Evolutionary conservation across 2,113 vertebrate species (phyloP), one percentile per base, ranked within the genome.

Genomic region (Aegotheles bennettii): DNA sequence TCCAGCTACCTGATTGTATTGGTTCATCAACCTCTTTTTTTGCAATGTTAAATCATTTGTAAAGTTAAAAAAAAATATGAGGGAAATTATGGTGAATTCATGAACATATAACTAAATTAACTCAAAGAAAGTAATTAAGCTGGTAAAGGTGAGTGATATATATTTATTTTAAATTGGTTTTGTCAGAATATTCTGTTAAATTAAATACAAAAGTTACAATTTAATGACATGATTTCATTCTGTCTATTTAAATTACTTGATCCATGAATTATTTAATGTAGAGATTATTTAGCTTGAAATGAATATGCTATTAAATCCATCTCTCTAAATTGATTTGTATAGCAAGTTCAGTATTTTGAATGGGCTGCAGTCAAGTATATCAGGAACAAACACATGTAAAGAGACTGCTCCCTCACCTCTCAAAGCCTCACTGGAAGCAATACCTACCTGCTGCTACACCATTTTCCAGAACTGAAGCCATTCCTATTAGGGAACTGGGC

Each of bases 201-300:
- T 90, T 77, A 91, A 93, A 83, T 71, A 48, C 4, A 76, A 56
- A 91, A 89, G 48, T 57, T 87, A 57, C 25, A 79, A 74, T 79
- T 82, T 76, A 87, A 82, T 91, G 33, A 59, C 1, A 9, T 74
- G 9, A 84, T 75, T 94, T 92, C 7, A 70, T 94, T 88, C 45
- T 74, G 57, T 64, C 85, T 75, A 38, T 91, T 83, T 89, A 79
- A 94, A 91, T 79, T 38, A 3, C 20, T 84, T 83, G 61, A 85
- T 79, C 91, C 65, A 91, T 91, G 87, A 89, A 82, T 87, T 94
- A 94, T 95, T 95, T 89, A 91, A 93, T 6, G 1, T 25, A 83
- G 61, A 71, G 7, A 87, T 76, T 76, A 89, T 95, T 83, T 93
- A 82, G n/a, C 78, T 90, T 84, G 61, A 85, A 91, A 93, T 80